phyloP scores from a whole-genome alignment of 2,797 vertebrate genomes.

The Pseudochaenichthys georgianus region DNA sequence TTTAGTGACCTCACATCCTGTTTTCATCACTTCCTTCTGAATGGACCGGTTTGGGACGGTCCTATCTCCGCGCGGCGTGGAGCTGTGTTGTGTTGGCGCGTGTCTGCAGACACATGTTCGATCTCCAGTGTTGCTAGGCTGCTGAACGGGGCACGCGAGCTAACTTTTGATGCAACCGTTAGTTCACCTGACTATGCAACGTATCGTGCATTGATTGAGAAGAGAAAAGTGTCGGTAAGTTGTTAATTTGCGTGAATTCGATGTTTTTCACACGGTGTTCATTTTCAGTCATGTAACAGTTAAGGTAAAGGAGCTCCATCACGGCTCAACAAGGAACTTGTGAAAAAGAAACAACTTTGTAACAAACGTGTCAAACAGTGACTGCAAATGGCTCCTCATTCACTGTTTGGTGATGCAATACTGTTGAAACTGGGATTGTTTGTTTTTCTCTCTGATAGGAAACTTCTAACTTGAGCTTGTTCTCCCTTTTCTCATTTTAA shows the following conservation, averaged over 20 bases:
- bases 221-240: conserved; percentile 43
- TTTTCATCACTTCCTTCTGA: conserved; percentile 74
- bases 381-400: not conserved
- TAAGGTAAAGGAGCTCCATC: not conserved
- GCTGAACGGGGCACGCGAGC: conserved; percentile 24
- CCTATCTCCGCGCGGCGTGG: conserved; percentile 53
- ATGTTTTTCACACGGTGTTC: not conserved
- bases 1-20: conserved; percentile 82
- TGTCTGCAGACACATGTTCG: conserved; percentile 24
- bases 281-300: too few species aligned
- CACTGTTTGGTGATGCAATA: not conserved
- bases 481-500: not conserved
- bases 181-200: not conserved
- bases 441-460: not conserved
- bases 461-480: not conserved
- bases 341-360: not conserved
- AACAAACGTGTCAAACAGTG: not conserved
- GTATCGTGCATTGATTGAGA: not conserved
- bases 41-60: conserved; percentile 73
- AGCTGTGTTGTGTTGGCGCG: conserved; percentile 26
- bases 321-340: not conserved
- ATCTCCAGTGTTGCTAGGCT: not conserved
- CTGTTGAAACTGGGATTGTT: not conserved
- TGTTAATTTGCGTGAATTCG: not conserved
- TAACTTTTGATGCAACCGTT: not conserved